Evolutionary conservation across 2,113 vertebrate genomes (phyloP).

Genomic region (Papio anubis): DNA sequence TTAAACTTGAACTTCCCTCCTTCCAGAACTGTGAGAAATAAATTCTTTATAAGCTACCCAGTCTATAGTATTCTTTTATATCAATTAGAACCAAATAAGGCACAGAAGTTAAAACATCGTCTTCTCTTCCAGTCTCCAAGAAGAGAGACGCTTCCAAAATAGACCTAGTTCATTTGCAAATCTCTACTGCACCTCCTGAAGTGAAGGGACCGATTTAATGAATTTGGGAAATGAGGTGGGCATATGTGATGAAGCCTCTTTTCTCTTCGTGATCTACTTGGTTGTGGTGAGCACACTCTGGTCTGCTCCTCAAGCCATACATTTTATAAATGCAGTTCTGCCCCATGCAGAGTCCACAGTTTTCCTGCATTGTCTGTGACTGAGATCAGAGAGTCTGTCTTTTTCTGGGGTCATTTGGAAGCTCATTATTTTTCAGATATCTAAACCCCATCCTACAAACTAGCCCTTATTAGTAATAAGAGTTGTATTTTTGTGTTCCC

Average conservation of each 20-base stretch:
- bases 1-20: neutral
- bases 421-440: neutral
- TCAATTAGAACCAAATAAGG: neutral
- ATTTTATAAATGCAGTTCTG: neutral
- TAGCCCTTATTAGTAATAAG: neutral
- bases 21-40: neutral
- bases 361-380: neutral
- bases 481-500: neutral
- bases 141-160: neutral
- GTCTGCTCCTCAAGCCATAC: neutral
- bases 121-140: neutral
- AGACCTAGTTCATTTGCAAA: neutral
- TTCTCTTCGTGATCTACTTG: neutral
- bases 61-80: neutral
- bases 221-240: neutral
- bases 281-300: neutral
- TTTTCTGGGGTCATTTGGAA: neutral
- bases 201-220: neutral
- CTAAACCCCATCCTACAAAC: neutral
- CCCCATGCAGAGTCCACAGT: neutral
- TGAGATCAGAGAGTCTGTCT: neutral
- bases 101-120: neutral
- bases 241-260: neutral
- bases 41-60: neutral
- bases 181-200: neutral